phyloP scores from a whole-genome alignment of 2,888 invertebrate genomes.

The Volucella inanis region DNA sequence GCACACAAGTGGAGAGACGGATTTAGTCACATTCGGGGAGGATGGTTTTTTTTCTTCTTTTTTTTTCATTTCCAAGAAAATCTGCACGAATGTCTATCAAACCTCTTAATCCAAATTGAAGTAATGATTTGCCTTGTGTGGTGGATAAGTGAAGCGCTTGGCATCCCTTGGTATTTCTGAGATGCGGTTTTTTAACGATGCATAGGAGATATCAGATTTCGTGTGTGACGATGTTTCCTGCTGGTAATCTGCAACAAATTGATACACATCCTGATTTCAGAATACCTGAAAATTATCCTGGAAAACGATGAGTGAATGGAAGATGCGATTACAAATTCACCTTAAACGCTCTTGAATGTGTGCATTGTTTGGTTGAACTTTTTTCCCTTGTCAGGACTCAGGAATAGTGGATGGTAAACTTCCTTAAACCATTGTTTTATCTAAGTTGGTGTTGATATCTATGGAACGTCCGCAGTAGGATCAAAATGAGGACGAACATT shows the following conservation, averaged over 20 bases:
- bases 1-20: constrained; percentile 25
- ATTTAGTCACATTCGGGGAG: constrained; percentile 52
- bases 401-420: constrained; percentile 20
- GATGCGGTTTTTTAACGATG: constrained; percentile 68
- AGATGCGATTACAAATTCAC: constrained; percentile 72
- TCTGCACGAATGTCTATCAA: constrained; percentile 66
- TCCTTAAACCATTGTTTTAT: constrained; percentile 49
- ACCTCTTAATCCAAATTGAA: constrained; percentile 75
- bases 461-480: neutral
- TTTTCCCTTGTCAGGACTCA: neutral
- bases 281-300: constrained; percentile 69
- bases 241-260: constrained; percentile 66
- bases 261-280: constrained; percentile 47
- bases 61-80: constrained; percentile 26
- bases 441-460: neutral
- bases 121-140: constrained; percentile 70
- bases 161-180: neutral
- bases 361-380: constrained; percentile 40
- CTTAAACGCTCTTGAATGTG: constrained; percentile 59
- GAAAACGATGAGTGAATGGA: constrained; percentile 36
- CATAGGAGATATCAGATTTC: constrained; percentile 49
- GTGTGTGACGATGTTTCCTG: constrained; percentile 41
- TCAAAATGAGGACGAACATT: constrained; percentile 18
- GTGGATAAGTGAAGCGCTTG: constrained; percentile 53
- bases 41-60: constrained; percentile 17